Evolutionary conservation across 2,113 vertebrate genomes (phyloP).

Genomic region (Aleadryas rufinucha): DNA sequence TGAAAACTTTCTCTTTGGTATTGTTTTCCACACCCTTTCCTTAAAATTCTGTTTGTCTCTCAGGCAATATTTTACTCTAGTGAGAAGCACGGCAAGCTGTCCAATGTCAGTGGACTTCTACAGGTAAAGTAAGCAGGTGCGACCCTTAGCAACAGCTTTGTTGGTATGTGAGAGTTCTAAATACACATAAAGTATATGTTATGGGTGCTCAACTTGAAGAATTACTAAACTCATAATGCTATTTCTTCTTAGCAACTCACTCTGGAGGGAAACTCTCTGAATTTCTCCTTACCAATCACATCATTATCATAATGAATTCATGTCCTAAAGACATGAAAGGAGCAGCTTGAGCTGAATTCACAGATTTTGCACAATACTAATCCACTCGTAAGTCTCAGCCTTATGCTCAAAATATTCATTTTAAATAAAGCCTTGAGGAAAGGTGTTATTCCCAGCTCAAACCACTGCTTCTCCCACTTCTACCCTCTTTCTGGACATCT

Average conservation of each 20-base stretch:
- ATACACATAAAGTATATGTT: not conserved
- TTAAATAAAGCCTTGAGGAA: not conserved
- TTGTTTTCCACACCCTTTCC: not conserved
- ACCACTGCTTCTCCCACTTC: not conserved
- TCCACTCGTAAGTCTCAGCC: not conserved
- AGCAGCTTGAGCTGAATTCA: not conserved
- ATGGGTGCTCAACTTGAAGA: not conserved
- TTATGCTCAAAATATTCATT: not conserved
- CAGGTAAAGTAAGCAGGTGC: not conserved
- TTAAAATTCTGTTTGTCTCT: not conserved
- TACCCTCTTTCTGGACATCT: not conserved
- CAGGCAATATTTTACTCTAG: not conserved
- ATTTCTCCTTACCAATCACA: conserved; percentile 42
- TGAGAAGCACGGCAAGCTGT: not conserved
- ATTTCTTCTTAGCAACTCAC: not conserved
- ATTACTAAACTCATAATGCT: not conserved
- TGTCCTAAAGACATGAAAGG: conserved; percentile 57
- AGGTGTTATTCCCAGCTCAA: not conserved
- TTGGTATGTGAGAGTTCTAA: not conserved
- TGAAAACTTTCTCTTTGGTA: not conserved
- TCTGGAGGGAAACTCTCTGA: conserved; percentile 37
- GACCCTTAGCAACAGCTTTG: not conserved
- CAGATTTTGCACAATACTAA: conserved; percentile 27
- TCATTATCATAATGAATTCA: conserved; percentile 53
- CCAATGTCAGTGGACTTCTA: fast-evolving